Evolutionary conservation across 2,888 invertebrate genomes (phyloP).

Genomic region (Colletes collaris): DNA sequence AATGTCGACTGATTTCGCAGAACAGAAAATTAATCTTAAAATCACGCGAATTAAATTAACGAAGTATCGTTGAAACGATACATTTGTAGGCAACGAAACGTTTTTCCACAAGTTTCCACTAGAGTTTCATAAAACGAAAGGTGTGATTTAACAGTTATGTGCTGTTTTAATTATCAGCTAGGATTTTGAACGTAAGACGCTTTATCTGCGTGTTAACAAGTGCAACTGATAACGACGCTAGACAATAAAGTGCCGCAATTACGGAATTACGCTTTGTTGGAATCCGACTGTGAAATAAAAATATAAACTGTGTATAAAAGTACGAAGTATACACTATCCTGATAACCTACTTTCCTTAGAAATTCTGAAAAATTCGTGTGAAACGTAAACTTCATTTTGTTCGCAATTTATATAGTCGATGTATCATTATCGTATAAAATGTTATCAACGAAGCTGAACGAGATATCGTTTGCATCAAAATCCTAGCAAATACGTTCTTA

Average conservation of each 20-base stretch:
- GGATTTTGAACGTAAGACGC: conserved; percentile 38
- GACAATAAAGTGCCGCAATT: conserved; percentile 56
- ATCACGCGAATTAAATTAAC: too few species aligned
- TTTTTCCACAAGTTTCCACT: background rate
- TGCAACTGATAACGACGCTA: conserved; percentile 59
- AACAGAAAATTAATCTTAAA: too few species aligned
- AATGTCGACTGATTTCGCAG: too few species aligned
- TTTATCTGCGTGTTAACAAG: conserved; percentile 51
- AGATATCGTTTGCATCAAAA: too few species aligned
- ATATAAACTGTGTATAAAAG: background rate
- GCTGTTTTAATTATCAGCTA: conserved; percentile 38
- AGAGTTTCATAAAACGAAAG: background rate
- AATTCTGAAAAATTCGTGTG: too few species aligned
- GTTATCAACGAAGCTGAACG: too few species aligned
- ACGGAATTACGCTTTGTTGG: conserved; percentile 33
- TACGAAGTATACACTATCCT: background rate
- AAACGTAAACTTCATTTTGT: too few species aligned
- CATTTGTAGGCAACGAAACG: background rate
- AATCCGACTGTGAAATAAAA: conserved; percentile 24
- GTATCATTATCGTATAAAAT: too few species aligned
- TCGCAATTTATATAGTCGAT: too few species aligned
- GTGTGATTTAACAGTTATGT: conserved; percentile 8
- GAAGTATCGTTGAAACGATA: background rate
- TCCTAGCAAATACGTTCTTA: too few species aligned
- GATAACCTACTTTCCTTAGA: too few species aligned